Evolutionary conservation across 1,140 invertebrate genomes (phyloP).

Genomic region (Varroa destructor): DNA sequence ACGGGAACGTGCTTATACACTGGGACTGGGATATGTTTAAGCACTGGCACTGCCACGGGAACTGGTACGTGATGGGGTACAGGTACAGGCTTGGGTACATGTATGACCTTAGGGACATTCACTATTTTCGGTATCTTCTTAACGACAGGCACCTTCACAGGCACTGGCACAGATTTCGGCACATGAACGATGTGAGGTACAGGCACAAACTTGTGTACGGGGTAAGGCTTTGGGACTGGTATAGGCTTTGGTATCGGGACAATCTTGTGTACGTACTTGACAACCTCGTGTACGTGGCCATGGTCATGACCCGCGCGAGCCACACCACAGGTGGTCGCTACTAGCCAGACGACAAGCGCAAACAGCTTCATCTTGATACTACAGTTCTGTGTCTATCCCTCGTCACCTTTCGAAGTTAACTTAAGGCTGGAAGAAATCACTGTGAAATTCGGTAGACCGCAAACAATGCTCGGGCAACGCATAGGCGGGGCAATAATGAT

Average conservation of each 20-base stretch:
- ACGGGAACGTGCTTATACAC: constrained; percentile 34
- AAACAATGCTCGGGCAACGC: too few species aligned
- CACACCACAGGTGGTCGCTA: neutral
- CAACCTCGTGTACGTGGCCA: constrained; percentile 22
- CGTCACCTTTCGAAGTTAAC: neutral
- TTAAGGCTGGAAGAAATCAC: neutral
- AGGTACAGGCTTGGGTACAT: constrained; percentile 35
- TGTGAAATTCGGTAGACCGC: neutral
- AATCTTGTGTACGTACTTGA: constrained; percentile 33
- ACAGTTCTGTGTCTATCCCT: neutral
- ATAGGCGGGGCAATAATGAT: too few species aligned
- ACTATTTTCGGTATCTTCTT: constrained; percentile 35
- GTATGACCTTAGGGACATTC: constrained; percentile 34
- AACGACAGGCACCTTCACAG: constrained; percentile 35
- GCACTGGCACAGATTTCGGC: constrained; percentile 36
- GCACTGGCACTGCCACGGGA: constrained; percentile 34
- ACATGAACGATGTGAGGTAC: constrained; percentile 37
- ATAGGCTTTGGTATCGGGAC: constrained; percentile 37
- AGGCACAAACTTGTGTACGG: constrained; percentile 36
- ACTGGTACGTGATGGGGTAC: constrained; percentile 35
- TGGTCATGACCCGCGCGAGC: constrained; percentile 10
- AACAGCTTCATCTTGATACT: neutral
- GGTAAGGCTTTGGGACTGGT: constrained; percentile 37
- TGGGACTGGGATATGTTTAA: constrained; percentile 33
- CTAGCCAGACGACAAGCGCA: neutral